These are phyloP conservation scores for Lobophora halterata DNA, from an alignment of 2,888 invertebrate species.

Conservation along the genomic window DNA sequence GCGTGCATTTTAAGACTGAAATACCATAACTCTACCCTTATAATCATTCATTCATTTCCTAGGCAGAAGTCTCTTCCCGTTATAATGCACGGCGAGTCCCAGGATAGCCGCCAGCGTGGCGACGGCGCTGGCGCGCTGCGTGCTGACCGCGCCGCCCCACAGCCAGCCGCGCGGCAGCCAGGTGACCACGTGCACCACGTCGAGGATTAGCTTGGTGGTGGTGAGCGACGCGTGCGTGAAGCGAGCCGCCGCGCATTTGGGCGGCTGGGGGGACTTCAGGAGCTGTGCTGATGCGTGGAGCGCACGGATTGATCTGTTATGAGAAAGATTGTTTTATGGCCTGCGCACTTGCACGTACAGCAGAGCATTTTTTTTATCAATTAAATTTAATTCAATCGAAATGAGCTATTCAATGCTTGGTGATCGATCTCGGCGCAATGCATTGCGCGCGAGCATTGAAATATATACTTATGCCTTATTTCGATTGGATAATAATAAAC, in stretches of 20 bases:
- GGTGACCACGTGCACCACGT: slow-evolving; percentile 89
- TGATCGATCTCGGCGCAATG: no score
- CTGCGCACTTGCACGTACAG: not conserved
- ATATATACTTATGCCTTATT: no score
- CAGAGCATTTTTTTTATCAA: not conserved
- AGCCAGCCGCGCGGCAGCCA: slow-evolving; percentile 89
- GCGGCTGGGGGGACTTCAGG: slow-evolving; percentile 42
- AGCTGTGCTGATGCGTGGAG: slow-evolving; percentile 49
- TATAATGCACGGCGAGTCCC: slow-evolving; percentile 60
- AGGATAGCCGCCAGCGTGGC: slow-evolving; percentile 58
- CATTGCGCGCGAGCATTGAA: no score
- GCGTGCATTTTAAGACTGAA: no score
- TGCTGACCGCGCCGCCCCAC: slow-evolving; percentile 86
- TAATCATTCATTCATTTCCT: slow-evolving; percentile 19
- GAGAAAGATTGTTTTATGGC: not conserved
- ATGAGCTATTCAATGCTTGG: no score
- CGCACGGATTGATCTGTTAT: slow-evolving; percentile 57
- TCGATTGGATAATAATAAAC: no score
- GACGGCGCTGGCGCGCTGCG: slow-evolving; percentile 47
- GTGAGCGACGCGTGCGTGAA: slow-evolving; percentile 60
- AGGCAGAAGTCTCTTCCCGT: slow-evolving; percentile 50
- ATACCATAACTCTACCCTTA: not conserved
- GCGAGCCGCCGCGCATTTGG: slow-evolving; percentile 59
- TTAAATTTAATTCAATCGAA: no score
- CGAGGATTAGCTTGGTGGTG: slow-evolving; percentile 74